Evolutionary conservation across 2,113 vertebrate species (phyloP), one percentile per base, ranked within the genome.

Genomic region (Haemorhous mexicanus): DNA sequence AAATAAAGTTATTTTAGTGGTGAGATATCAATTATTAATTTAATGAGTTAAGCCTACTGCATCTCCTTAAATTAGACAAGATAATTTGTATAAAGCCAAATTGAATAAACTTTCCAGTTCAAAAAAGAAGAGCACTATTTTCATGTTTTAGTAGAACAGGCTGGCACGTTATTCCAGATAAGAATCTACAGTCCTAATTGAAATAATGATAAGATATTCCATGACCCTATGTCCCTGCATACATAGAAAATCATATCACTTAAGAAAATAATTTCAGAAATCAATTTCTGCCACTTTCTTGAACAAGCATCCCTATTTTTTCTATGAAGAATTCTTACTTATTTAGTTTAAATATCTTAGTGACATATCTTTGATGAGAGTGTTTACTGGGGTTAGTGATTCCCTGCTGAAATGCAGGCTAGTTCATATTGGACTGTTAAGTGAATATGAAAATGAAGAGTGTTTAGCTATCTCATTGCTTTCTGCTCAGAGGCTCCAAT

Each of bases 1-100:
- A 88, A 75, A 64, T 49, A 0, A 35, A 68, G 3, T 39, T 58
- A 0, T 76, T 72, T 56, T 76, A 52, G n/a, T 41, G 39, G 3
- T 66, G 26, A 58, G 11, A 12, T 66, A 72, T 24, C 64, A 86
- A 52, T 35, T 77, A 32, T 8, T 7, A 13, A 19, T 84, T 41
- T 86, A 86, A 49, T 73, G 2, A 35, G 35, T 55, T 70, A 67
- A 53, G 6, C 46, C 46, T 73, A 49, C 26, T 9, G 39, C 3
- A 44, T 83, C 64, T 90, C 37, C 16, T 77, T 86, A n/a, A 44
- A 73, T 52, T 32, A 53, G n/a, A 77, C 14, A 86, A 82, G 39
- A 39, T 44, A 55, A 37, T 26, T 93, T 82, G 32, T 30, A 43
- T 62, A 39, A 72, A 83, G 16, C 27, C 5, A 23, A 87, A 66